phyloP scores from a whole-genome alignment of 2,797 vertebrate genomes.

The Crypturellus tataupa region DNA sequence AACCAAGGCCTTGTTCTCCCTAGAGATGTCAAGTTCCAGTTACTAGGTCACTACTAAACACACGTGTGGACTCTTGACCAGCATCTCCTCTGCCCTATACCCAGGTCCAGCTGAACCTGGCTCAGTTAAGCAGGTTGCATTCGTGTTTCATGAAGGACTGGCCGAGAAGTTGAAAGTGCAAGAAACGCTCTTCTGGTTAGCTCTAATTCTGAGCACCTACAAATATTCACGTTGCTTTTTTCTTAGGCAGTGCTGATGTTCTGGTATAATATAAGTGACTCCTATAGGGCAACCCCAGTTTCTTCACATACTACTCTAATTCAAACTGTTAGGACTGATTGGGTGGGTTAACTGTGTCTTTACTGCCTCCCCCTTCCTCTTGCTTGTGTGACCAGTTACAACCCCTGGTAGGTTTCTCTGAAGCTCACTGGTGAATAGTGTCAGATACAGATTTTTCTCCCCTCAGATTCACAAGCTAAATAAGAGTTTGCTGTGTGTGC shows the following conservation, averaged over 20 bases:
- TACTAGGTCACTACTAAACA: background rate
- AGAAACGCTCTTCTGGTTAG: background rate
- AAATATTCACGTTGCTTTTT: background rate
- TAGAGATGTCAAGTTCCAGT: background rate
- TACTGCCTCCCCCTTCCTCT: background rate
- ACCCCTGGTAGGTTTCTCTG: background rate
- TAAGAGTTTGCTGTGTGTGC: background rate
- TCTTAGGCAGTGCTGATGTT: background rate
- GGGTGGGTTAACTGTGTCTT: background rate
- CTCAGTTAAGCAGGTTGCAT: background rate
- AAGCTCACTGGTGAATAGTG: background rate
- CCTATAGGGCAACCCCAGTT: background rate
- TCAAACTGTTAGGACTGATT: background rate
- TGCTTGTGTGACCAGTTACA: background rate
- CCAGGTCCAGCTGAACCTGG: background rate
- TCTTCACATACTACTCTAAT: background rate
- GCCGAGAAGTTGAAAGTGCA: background rate
- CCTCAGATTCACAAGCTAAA: background rate
- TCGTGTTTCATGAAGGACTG: background rate
- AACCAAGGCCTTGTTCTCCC: background rate
- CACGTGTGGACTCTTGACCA: background rate
- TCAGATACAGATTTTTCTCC: background rate
- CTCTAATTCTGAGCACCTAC: background rate
- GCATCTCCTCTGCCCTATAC: too few species aligned
- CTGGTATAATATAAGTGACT: background rate